Conservation (phyloP, 2,797 vertebrate genomes). For the Tragopan temminckii region DNA sequence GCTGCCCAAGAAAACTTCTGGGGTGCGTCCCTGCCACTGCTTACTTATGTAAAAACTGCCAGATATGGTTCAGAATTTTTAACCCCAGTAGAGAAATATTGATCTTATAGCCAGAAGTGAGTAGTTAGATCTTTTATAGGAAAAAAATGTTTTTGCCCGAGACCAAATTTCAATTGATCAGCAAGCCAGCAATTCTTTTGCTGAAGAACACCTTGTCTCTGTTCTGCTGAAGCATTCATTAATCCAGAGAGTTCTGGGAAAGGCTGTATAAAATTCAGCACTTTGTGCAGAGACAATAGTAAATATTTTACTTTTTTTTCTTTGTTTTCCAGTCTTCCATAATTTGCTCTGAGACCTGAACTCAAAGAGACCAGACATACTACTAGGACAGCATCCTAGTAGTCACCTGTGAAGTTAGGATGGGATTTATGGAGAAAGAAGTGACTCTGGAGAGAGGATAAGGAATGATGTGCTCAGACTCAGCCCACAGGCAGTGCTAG, state of each 20-base stretch:
- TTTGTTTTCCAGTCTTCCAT: background rate
- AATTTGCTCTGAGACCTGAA: background rate
- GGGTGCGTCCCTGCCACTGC: background rate
- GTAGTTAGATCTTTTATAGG: background rate
- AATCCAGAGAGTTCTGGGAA: background rate
- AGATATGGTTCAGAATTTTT: background rate
- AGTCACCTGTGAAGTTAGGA: background rate
- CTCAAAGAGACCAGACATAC: fast-evolving
- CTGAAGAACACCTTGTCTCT: background rate
- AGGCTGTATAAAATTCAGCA: background rate
- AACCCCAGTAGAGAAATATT: background rate
- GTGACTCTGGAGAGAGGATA: background rate
- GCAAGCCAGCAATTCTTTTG: background rate
- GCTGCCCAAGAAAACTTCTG: fast-evolving
- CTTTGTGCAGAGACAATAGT: background rate
- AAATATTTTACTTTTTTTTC: background rate
- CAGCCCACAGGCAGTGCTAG: background rate
- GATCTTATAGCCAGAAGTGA: background rate
- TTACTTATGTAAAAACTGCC: background rate
- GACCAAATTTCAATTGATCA: background rate
- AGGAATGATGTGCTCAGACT: background rate
- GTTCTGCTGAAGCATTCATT: background rate
- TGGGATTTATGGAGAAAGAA: background rate
- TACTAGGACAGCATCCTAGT: background rate
- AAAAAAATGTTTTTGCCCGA: background rate